phyloP scores from a whole-genome alignment of 2,113 vertebrate species.

The Poeciliopsis turrubarensis region DNA sequence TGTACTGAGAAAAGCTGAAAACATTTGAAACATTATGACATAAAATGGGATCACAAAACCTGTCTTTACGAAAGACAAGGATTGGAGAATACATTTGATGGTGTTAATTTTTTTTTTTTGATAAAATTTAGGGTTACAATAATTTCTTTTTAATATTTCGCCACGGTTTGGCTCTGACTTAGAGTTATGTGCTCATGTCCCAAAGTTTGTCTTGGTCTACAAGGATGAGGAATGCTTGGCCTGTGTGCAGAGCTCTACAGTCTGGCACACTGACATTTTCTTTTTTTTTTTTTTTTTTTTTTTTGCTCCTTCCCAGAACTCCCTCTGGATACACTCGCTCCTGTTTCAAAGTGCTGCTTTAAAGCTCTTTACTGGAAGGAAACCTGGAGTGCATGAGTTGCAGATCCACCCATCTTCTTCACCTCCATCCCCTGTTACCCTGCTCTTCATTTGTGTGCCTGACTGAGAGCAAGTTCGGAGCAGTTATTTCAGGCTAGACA shows the following conservation, averaged over 20 bases:
- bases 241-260: constrained; percentile 28
- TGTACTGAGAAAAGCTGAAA: too few species aligned
- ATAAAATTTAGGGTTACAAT: background rate
- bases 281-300: constrained; percentile 56
- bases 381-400: constrained; percentile 46
- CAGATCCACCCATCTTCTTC: constrained; percentile 33
- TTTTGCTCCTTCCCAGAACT: constrained; percentile 53
- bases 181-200: constrained; percentile 14
- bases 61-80: background rate
- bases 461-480: constrained; percentile 65
- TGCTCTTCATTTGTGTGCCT: constrained; percentile 64
- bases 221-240: constrained; percentile 38
- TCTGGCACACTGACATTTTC: constrained; percentile 60
- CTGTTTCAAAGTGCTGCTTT: constrained; percentile 60
- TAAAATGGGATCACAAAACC: background rate
- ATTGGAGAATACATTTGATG: too few species aligned
- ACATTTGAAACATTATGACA: background rate
- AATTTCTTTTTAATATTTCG: background rate
- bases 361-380: constrained; percentile 56
- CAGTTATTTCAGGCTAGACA: constrained; percentile 74
- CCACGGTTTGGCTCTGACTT: background rate
- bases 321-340: constrained; percentile 52
- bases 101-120: too few species aligned
- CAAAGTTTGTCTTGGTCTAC: constrained; percentile 31
- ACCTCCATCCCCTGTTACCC: constrained; percentile 28